Conservation (phyloP, 2,797 vertebrate species). For the Lutjanus argentimaculatus region DNA sequence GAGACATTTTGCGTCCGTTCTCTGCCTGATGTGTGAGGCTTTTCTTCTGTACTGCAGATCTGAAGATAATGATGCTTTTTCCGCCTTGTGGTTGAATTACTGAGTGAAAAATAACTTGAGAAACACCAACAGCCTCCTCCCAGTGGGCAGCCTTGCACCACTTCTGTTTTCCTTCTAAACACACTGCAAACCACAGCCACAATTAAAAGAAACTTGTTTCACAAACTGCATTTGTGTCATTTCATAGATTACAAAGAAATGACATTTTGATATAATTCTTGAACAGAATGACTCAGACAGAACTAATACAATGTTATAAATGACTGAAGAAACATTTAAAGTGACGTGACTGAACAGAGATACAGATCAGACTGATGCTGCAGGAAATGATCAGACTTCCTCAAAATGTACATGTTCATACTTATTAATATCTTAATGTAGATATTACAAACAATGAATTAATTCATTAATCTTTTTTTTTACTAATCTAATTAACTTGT, state of each 20-base stretch:
- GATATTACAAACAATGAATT: too few species aligned
- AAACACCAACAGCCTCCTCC: neutral
- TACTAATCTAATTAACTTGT: too few species aligned
- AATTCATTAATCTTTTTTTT: too few species aligned
- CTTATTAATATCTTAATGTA: too few species aligned
- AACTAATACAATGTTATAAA: neutral
- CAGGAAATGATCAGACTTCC: too few species aligned
- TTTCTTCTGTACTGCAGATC: neutral
- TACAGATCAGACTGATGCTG: too few species aligned
- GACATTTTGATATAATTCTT: neutral
- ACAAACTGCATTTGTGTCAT: neutral
- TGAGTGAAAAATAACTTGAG: neutral
- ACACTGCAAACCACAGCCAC: neutral
- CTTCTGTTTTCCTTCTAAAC: neutral
- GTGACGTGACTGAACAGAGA: too few species aligned
- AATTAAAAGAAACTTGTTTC: neutral
- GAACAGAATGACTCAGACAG: neutral
- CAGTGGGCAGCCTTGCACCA: rapidly evolving
- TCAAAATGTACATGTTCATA: too few species aligned
- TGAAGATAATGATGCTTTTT: neutral
- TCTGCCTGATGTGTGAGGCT: neutral
- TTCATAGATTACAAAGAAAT: neutral
- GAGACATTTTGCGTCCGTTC: conserved; percentile 12
- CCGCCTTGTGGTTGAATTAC: neutral
- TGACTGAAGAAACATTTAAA: too few species aligned